These are phyloP conservation scores for Pentalonia nigronervosa DNA, from an alignment of 1,140 invertebrate genomes.

Conservation along the genomic window DNA sequence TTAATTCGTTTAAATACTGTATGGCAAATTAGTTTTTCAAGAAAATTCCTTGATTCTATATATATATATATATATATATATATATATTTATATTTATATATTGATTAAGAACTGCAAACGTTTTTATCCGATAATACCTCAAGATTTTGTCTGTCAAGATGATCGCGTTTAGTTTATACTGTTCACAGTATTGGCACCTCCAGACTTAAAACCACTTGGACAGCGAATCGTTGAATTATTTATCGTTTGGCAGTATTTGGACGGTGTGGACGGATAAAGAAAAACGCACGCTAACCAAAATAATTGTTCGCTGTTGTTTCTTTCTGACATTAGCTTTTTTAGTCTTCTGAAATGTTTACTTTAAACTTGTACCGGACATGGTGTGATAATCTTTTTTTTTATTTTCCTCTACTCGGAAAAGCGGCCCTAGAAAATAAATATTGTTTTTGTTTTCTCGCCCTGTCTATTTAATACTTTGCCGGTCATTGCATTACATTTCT, in stretches of 20 bases:
- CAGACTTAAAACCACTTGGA: background rate
- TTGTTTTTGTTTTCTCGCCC: background rate
- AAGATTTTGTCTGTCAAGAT: background rate
- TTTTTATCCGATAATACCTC: background rate
- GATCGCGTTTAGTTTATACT: background rate
- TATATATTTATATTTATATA: background rate
- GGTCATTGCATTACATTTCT: background rate
- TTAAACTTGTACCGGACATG: background rate
- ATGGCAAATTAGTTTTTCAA: background rate
- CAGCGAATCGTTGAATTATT: constrained; percentile 30
- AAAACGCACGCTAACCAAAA: background rate
- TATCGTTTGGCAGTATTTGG: background rate
- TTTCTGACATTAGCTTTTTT: constrained; percentile 11
- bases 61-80: background rate
- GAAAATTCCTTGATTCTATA: background rate
- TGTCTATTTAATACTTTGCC: background rate
- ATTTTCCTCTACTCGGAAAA: background rate
- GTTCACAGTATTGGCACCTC: background rate
- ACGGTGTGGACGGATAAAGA: background rate
- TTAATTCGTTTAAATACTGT: background rate
- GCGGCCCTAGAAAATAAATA: background rate
- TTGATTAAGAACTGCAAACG: background rate
- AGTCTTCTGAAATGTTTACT: background rate
- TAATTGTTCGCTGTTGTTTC: background rate
- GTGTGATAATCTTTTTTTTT: background rate